Percentiles rank a stretch among this genome's conserved stretches.
These are phyloP conservation scores for Cotesia glomerata DNA, from an alignment of 1,140 invertebrate genomes.

Conservation along the genomic window DNA sequence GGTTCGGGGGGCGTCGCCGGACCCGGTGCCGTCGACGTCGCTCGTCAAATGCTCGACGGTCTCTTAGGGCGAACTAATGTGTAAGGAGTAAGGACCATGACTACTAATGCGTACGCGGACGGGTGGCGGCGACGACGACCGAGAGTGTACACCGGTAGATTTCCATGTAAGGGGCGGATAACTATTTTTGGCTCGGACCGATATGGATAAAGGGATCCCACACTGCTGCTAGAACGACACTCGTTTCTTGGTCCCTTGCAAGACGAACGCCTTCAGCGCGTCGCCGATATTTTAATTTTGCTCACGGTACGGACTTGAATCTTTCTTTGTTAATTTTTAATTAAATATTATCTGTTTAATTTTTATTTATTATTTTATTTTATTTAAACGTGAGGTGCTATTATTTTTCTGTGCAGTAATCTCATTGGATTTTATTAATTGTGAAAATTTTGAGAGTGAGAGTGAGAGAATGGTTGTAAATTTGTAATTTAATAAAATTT, in stretches of 20 bases:
- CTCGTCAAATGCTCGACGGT: slow-evolving; percentile 32
- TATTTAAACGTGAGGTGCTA: background rate
- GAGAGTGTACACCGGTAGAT: slow-evolving; percentile 39
- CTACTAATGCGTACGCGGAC: slow-evolving; percentile 30
- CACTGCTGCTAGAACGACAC: slow-evolving; percentile 49
- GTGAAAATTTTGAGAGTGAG: too few species aligned
- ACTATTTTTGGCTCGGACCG: slow-evolving; percentile 55
- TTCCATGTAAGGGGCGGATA: slow-evolving; percentile 58
- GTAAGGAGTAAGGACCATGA: slow-evolving; percentile 53
- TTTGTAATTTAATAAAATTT: too few species aligned
- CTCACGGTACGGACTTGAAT: slow-evolving; percentile 42
- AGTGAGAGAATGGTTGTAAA: too few species aligned
- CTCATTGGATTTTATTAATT: too few species aligned
- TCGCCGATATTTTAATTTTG: slow-evolving; percentile 44
- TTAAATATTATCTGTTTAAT: background rate
- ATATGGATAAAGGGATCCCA: slow-evolving; percentile 59
- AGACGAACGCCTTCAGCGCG: slow-evolving; percentile 46
- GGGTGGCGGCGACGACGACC: slow-evolving; percentile 25
- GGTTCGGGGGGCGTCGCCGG: slow-evolving; percentile 52
- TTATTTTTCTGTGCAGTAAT: background rate
- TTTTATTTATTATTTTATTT: background rate
- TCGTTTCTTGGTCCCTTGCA: slow-evolving; percentile 52
- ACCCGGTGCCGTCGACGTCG: slow-evolving; percentile 25
- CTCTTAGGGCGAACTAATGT: slow-evolving; percentile 43
- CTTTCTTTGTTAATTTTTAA: slow-evolving; percentile 4